Evolutionary conservation across 1,140 invertebrate genomes (phyloP).

Genomic region (Kradibia gibbosae): DNA sequence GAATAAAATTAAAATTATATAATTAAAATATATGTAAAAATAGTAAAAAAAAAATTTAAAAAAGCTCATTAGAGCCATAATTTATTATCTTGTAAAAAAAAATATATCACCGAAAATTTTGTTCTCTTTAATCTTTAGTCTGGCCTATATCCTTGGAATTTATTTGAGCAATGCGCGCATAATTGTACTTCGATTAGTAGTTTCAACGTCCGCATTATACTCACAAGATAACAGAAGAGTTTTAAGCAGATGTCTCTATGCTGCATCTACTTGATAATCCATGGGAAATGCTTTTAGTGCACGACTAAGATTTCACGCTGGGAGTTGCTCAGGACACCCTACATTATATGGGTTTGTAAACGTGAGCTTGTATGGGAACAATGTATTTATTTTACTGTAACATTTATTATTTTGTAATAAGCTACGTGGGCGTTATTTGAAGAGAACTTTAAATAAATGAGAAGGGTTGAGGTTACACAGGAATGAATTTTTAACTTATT

Average conservation of each 20-base stretch:
- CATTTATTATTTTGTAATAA: constrained; percentile 61
- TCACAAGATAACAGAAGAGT: background rate
- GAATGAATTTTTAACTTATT: too few relatives aligned
- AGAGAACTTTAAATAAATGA: background rate
- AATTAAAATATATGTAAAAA: background rate
- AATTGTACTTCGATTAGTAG: constrained; percentile 43
- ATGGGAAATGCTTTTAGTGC: background rate
- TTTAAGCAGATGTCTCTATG: constrained; percentile 13
- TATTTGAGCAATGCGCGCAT: constrained; percentile 26
- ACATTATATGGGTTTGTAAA: background rate
- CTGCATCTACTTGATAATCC: background rate
- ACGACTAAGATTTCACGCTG: background rate
- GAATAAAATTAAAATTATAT: background rate
- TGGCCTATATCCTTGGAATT: background rate
- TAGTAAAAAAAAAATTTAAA: background rate
- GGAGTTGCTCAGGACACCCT: background rate
- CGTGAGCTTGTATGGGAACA: too few relatives aligned
- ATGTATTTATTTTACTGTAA: background rate
- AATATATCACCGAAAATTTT: background rate
- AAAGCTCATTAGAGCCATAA: background rate
- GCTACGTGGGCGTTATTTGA: constrained; percentile 57
- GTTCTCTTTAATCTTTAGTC: background rate
- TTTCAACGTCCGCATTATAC: background rate
- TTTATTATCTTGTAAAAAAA: background rate
- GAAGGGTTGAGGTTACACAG: too few relatives aligned